phyloP scores from a whole-genome alignment of 2,113 vertebrate species.

The Rhagologus leucostigma region DNA sequence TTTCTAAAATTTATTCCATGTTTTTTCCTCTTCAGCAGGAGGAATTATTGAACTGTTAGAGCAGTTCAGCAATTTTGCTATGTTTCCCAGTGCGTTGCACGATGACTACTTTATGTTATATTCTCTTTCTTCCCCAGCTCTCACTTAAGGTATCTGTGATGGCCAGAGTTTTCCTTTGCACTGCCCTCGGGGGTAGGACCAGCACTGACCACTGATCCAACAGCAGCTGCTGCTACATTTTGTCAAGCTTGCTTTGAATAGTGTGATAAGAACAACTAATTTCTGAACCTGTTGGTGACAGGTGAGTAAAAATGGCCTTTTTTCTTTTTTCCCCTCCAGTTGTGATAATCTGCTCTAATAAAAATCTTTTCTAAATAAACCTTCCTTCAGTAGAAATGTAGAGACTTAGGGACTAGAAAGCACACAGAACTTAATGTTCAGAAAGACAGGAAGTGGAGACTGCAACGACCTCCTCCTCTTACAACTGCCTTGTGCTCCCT shows the following conservation, averaged over 20 bases:
- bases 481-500: background rate
- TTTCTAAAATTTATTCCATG: background rate
- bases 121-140: background rate
- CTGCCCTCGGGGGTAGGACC: background rate
- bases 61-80: background rate
- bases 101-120: background rate
- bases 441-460: background rate
- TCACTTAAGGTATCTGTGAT: background rate
- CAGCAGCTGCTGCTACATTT: background rate
- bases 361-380: background rate
- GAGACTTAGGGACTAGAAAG: background rate
- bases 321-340: rapidly evolving
- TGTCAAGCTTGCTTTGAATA: background rate
- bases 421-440: background rate
- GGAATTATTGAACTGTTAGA: background rate
- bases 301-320: background rate
- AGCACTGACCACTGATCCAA: background rate
- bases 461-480: background rate
- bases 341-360: background rate
- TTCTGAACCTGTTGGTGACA: background rate
- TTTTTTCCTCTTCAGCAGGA: background rate
- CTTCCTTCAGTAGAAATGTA: background rate
- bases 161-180: background rate
- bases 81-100: background rate
- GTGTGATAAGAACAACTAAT: background rate